Conservation (phyloP, 2,113 vertebrate genomes). For the Gasterosteus aculeatus region DNA sequence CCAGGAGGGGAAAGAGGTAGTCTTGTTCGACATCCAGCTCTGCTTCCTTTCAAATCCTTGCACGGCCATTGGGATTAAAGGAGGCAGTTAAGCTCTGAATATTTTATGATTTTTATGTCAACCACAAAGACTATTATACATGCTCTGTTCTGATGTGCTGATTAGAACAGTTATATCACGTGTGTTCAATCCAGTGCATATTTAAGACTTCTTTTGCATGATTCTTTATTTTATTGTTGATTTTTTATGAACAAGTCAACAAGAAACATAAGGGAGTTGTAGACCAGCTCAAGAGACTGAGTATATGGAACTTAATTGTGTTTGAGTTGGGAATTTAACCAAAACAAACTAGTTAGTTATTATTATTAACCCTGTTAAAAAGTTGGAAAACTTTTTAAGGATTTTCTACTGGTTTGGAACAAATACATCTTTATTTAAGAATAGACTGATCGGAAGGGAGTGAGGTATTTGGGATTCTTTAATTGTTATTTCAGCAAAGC, state of each 20-base stretch:
- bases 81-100: conserved; percentile 60
- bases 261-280: not conserved
- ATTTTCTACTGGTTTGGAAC: no score
- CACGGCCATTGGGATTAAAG: conserved; percentile 58
- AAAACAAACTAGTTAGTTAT: no score
- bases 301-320: no score
- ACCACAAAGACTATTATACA: conserved; percentile 18
- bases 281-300: not conserved
- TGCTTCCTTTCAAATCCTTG: conserved; percentile 56
- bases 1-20: conserved; percentile 1
- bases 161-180: conserved; percentile 10
- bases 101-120: conserved; percentile 65
- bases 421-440: no score
- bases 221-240: not conserved
- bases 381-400: no score
- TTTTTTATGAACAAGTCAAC: not conserved
- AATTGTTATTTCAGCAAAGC: not conserved
- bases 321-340: no score
- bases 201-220: not conserved
- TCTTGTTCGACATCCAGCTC: conserved; percentile 39
- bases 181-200: not conserved
- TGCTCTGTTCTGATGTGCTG: conserved; percentile 15
- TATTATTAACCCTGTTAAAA: not conserved
- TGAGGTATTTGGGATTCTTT: no score
- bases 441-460: no score